Evolutionary conservation across 2,888 invertebrate species (phyloP).

Genomic region (Hemithea aestivaria): DNA sequence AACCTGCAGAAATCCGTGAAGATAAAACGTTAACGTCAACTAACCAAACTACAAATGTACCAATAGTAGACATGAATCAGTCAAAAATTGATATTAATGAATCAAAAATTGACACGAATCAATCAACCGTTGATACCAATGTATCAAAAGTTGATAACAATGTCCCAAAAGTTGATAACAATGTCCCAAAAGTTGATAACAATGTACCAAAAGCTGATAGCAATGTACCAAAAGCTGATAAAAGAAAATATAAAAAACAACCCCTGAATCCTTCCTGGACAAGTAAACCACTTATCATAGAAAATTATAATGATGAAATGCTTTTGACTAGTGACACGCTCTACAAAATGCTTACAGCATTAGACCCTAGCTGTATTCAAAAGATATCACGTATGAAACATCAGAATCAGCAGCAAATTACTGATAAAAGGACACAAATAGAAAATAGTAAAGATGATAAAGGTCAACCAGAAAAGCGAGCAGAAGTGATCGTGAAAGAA

Average conservation of each 20-base stretch:
- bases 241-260: background rate
- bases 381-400: background rate
- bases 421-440: no score
- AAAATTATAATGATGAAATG: constrained; percentile 19
- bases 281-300: background rate
- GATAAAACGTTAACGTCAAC: no score
- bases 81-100: constrained; percentile 1
- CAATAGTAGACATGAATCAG: background rate
- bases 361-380: constrained; percentile 9
- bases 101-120: constrained; percentile 2
- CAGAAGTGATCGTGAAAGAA: no score
- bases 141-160: no score
- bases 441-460: background rate
- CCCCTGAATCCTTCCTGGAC: constrained; percentile 5
- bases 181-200: no score
- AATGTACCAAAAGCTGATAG: no score
- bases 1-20: no score
- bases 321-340: constrained; percentile 51
- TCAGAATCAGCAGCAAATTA: no score
- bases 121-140: no score
- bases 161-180: no score
- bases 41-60: no score
- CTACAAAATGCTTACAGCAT: constrained; percentile 49
- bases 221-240: no score
- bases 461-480: constrained; percentile 1